Percentiles rank a stretch among this genome's conserved stretches.
Evolutionary conservation across 2,888 invertebrate genomes (phyloP).

Genomic region (Abscondita cerata): DNA sequence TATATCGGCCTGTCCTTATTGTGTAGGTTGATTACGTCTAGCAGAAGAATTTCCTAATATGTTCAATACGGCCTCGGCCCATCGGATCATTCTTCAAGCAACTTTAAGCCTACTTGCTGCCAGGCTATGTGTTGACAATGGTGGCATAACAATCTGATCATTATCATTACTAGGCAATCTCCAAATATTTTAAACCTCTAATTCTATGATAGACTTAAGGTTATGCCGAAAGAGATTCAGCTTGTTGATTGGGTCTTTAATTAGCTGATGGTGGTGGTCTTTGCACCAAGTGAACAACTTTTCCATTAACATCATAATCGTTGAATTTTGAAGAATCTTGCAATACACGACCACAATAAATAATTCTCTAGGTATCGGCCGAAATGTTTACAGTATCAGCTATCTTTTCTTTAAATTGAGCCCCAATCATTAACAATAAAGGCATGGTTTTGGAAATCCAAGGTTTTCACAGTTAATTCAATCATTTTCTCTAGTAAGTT

Average conservation of each 20-base stretch:
- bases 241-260: too few species aligned
- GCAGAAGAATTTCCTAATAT: conserved; percentile 58
- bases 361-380: too few species aligned
- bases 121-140: conserved; percentile 59
- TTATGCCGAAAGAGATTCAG: too few species aligned
- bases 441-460: conserved; percentile 85
- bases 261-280: conserved; percentile 37
- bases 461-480: conserved; percentile 86
- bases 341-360: too few species aligned
- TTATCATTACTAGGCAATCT: conserved; percentile 63
- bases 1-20: conserved; percentile 55
- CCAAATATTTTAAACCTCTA: too few species aligned
- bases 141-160: conserved; percentile 58
- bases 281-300: conserved; percentile 20
- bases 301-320: too few species aligned
- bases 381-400: too few species aligned
- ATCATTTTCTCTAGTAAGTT: conserved; percentile 65
- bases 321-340: conserved; percentile 38
- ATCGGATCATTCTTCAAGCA: conserved; percentile 61
- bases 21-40: conserved; percentile 46
- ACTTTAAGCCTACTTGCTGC: conserved; percentile 62
- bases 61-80: conserved; percentile 59
- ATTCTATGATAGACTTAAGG: too few species aligned
- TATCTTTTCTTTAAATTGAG: too few species aligned
- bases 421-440: conserved; percentile 67